Evolutionary conservation across 2,888 invertebrate genomes (phyloP), one percentile per base, ranked within the genome.

Genomic region (Iselma pallidipennis): DNA sequence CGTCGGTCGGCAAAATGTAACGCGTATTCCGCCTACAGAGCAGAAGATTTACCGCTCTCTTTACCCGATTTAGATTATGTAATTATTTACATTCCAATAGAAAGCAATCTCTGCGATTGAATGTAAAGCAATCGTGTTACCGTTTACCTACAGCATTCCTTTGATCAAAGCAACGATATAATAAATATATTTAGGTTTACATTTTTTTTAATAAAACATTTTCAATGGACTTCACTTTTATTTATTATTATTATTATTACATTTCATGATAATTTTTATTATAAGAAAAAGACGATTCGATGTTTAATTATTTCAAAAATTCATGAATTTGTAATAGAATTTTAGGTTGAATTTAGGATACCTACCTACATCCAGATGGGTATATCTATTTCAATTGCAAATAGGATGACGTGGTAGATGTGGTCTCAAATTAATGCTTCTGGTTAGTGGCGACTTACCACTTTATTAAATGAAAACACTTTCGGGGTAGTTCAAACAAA

Each of bases 1-100:
- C n/a, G n/a, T n/a, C n/a, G n/a, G n/a, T n/a, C n/a, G n/a, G n/a
- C n/a, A n/a, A n/a, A n/a, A n/a, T n/a, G n/a, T n/a, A n/a, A 55
- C 51, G 61, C 57, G 55, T 58, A 54, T 58, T 50, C 29, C 10
- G 55, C 59, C 57, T 33, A 49, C n/a, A 56, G 53, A 59, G 14
- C 37, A 14, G 14, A 56, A 63, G 63, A 63, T 63, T 63, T 63
- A 59, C 53, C 59, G 69, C 70, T 57, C 67, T 66, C 69, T 69
- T 71, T 69, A 63, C 70, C 64, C 65, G 66, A 71, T 70, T 68
- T 63, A 68, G 73, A 71, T 75, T 75, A 74, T 72, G 70, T 73
- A 75, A 75, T 75, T 74, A 74, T 75, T 74, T 75, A 74, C 73
- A 72, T 74, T 71, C 71, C 71, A 72, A 70, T 73, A 71, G 70